Percentiles rank a stretch among this genome's conserved stretches.
phyloP scores from a whole-genome alignment of 2,113 vertebrate species.

The Psilopogon haemacephalus region DNA sequence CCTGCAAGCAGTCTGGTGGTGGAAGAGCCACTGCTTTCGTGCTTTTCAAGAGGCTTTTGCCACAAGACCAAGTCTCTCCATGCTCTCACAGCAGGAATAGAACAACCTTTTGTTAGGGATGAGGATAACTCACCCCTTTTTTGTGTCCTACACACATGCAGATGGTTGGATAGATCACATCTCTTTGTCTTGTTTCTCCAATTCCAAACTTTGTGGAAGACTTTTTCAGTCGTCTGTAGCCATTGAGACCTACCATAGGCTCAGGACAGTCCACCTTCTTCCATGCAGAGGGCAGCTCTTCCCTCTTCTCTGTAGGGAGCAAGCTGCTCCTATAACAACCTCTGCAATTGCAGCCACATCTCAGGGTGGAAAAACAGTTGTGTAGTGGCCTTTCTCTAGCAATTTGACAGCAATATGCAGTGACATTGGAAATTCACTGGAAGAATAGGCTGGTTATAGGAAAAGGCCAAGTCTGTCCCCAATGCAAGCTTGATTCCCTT shows the following conservation, averaged over 20 bases:
- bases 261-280: background rate
- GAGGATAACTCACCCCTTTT: background rate
- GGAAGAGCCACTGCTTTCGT: background rate
- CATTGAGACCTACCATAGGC: background rate
- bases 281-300: background rate
- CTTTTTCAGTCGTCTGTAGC: background rate
- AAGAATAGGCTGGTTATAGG: background rate
- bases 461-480: background rate
- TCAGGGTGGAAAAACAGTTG: background rate
- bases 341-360: background rate
- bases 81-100: background rate
- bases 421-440: background rate
- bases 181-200: background rate
- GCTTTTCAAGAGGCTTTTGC: background rate
- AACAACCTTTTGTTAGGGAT: background rate
- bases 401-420: background rate
- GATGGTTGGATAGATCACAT: background rate
- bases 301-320: fast-evolving
- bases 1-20: fast-evolving
- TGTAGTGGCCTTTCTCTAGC: fast-evolving
- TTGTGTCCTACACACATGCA: background rate
- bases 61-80: background rate
- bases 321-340: background rate
- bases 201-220: background rate
- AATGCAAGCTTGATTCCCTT: background rate